phyloP scores from a whole-genome alignment of 2,888 invertebrate species.

The Mythimna lalbum region DNA sequence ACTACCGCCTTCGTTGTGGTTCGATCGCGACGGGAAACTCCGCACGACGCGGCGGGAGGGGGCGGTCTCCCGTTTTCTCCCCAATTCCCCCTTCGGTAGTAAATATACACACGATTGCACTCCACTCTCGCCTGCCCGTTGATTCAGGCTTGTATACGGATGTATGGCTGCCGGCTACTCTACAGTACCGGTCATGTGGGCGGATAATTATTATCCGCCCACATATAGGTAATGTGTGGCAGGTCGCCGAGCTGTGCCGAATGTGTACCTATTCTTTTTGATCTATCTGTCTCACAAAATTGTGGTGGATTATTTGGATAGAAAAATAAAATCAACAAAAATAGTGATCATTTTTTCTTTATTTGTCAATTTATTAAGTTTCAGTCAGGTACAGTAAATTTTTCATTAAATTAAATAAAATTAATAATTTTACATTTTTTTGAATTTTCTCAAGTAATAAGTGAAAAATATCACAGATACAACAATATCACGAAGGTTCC shows the following conservation, averaged over 20 bases:
- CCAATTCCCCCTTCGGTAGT: constrained; percentile 82
- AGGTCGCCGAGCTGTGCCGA: neutral
- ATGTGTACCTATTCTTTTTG: neutral
- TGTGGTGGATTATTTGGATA: neutral
- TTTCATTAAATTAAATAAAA: constrained; percentile 78
- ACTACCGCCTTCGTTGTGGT: constrained; percentile 78
- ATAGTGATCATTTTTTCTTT: constrained; percentile 78
- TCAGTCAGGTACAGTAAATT: constrained; percentile 85
- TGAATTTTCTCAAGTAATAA: constrained; percentile 73
- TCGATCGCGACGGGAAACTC: constrained; percentile 82
- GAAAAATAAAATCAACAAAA: constrained; percentile 61
- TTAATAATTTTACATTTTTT: constrained; percentile 84
- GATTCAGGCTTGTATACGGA: constrained; percentile 72
- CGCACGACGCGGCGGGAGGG: constrained; percentile 65
- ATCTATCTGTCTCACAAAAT: neutral
- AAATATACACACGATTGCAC: constrained; percentile 85
- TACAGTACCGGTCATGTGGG: constrained; percentile 28
- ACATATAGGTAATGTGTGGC: constrained; percentile 26
- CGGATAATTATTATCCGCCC: too few species aligned
- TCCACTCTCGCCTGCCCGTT: constrained; percentile 81
- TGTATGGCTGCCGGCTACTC: constrained; percentile 50
- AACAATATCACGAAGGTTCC: constrained; percentile 72
- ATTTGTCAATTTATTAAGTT: constrained; percentile 85
- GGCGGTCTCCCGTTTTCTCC: constrained; percentile 76
- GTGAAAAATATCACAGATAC: constrained; percentile 84